A percentile compares a stretch with the other conserved stretches of the same genome.
phyloP scores from a whole-genome alignment of 2,888 invertebrate species.

The Microchrysa polita region DNA sequence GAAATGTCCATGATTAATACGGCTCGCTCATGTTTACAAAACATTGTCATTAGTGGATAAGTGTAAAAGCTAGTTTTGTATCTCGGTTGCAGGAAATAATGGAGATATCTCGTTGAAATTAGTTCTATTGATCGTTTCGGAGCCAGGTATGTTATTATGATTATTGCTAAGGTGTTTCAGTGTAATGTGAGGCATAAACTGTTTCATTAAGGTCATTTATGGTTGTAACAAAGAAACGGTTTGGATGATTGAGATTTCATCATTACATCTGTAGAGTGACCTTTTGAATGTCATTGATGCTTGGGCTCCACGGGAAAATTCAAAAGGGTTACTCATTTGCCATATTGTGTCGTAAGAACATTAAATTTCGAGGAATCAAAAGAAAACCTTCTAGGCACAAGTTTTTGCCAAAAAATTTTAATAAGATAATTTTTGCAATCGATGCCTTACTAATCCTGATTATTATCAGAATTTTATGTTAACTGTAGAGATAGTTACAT shows the following conservation, averaged over 20 bases:
- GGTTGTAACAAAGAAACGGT: not conserved
- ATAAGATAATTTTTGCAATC: too few relatives aligned
- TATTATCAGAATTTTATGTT: too few relatives aligned
- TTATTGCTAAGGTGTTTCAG: not conserved
- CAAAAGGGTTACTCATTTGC: too few relatives aligned
- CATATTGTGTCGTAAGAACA: too few relatives aligned
- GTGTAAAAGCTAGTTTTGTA: conserved; percentile 23
- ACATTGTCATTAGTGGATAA: conserved; percentile 45
- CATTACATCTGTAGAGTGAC: too few relatives aligned
- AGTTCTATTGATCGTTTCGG: conserved; percentile 21
- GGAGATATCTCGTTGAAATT: conserved; percentile 41
- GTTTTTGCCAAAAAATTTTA: too few relatives aligned
- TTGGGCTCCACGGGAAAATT: too few relatives aligned
- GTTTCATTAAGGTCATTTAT: conserved; percentile 5
- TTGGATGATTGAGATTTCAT: not conserved
- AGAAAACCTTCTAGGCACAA: too few relatives aligned
- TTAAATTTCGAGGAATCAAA: too few relatives aligned
- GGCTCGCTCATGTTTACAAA: conserved; percentile 42
- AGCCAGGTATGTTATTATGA: not conserved
- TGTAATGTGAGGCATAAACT: not conserved
- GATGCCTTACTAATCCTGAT: too few relatives aligned
- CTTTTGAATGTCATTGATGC: too few relatives aligned
- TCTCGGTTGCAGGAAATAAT: conserved; percentile 23
- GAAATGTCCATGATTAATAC: conserved; percentile 40
- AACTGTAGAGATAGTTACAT: too few relatives aligned